Evolutionary conservation across 2,113 vertebrate genomes (phyloP).

Genomic region (Aptenodytes forsteri): DNA sequence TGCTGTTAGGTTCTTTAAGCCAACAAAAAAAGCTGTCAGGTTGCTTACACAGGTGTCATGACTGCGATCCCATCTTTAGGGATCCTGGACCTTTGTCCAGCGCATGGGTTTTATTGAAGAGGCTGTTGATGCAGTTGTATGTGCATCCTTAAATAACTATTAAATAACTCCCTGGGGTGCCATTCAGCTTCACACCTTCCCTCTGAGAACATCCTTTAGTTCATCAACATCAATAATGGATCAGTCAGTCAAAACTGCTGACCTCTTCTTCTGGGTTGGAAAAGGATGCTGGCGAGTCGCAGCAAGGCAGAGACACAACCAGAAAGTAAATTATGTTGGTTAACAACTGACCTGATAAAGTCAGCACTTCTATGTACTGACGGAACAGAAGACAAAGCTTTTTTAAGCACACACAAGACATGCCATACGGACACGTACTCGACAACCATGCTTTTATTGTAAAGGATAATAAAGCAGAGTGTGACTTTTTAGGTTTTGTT

Average conservation of each 20-base stretch:
- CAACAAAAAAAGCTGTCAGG: neutral
- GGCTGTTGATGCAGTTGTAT: neutral
- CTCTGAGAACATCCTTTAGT: neutral
- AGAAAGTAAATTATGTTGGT: neutral
- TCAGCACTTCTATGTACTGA: neutral
- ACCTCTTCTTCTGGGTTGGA: neutral
- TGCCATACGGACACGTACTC: fast-evolving
- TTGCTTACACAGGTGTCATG: neutral
- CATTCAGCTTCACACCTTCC: neutral
- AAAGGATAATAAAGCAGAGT: neutral
- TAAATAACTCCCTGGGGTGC: neutral
- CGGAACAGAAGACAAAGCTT: neutral
- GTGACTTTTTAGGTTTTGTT: neutral
- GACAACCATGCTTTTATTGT: neutral
- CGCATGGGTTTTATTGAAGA: neutral
- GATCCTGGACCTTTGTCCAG: neutral
- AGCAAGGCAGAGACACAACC: neutral
- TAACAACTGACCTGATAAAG: neutral
- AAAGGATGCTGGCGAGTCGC: neutral
- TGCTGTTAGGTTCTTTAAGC: neutral
- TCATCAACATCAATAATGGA: neutral
- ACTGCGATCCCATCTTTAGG: neutral
- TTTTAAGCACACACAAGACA: neutral
- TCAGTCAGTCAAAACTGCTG: neutral
- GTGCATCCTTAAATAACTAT: neutral